Evolutionary conservation across 2,797 vertebrate species (phyloP), one percentile per base, ranked within the genome.

Genomic region (Podargus strigoides): DNA sequence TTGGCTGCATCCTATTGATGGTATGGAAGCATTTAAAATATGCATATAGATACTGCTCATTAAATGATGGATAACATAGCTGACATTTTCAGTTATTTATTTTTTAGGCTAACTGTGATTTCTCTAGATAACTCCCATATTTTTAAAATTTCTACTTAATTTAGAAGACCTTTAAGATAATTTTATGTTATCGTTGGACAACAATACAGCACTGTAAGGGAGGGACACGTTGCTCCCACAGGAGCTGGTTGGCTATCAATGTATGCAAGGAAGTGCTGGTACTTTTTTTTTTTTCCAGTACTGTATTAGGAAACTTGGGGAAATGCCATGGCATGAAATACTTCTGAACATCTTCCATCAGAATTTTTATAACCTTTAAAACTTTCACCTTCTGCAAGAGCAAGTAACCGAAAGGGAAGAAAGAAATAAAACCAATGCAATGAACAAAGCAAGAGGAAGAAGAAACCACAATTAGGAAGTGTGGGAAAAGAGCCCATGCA

Each of bases 21-120:
- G 82, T 37, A 95, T 53, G 87, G 47, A 91, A 91, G 59, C 87
- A 89, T 96, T 96, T 85, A 91, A 96, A 96, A 90, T 63, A 93
- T 8, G 44, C 64, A 79, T 87, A 78, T 26, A 83, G 77, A 93
- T 77, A 46, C 60, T 87, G 75, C 58, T 95, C 68, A 73, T 85
- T 95, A 87, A 90, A 46, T 90, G 94, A 92, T 56, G 89, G 89
- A 94, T 81, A 80, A 94, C 67, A 74, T 14, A 91, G 37, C 42
- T 92, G 62, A 81, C 22, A 77, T 6, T 52, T 79, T 28, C 42
- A 79, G 23, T 53, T 63, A 63, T 30, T 62, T 60, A 52, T 41
- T 91, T 66, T 88, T 87, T 30, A 82, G 37, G 24, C 34, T 85
- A 56, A 24, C 12, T 92, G 24, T 12, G 32, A 77, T 90, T 91